Percentiles rank a stretch among this genome's conserved stretches.
Evolutionary conservation across 1,140 invertebrate genomes (phyloP).

Genomic region (Bombus pyrosoma): DNA sequence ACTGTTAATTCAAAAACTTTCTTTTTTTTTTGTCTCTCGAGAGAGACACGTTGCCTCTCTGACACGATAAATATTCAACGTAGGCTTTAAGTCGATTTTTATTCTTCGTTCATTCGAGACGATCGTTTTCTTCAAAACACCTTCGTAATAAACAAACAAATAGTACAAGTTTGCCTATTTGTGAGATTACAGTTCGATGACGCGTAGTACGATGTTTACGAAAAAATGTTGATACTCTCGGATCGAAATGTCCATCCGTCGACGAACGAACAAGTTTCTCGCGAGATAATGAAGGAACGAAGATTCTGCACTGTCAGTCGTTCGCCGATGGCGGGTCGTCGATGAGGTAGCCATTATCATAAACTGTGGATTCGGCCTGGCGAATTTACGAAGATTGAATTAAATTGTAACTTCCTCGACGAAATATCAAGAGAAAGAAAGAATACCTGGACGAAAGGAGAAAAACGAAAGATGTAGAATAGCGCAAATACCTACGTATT

Average conservation of each 20-base stretch:
- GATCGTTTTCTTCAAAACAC: too few species aligned
- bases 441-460: background rate
- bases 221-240: background rate
- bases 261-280: background rate
- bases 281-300: background rate
- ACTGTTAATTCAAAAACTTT: background rate
- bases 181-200: too few species aligned
- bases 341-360: slow-evolving; percentile 51
- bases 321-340: background rate
- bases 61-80: too few species aligned
- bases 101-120: too few species aligned
- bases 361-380: slow-evolving; percentile 53
- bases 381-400: slow-evolving; percentile 65
- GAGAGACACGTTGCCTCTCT: fast-evolving
- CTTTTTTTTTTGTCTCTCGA: too few species aligned
- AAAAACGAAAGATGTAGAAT: background rate
- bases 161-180: background rate
- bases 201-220: too few species aligned
- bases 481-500: background rate
- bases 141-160: background rate
- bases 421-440: background rate
- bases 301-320: slow-evolving; percentile 50
- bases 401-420: slow-evolving; percentile 49
- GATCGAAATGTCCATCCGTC: background rate
- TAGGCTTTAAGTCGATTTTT: background rate